These are phyloP conservation scores for Eurystomus gularis DNA, from an alignment of 2,113 vertebrate genomes.

Conservation along the genomic window DNA sequence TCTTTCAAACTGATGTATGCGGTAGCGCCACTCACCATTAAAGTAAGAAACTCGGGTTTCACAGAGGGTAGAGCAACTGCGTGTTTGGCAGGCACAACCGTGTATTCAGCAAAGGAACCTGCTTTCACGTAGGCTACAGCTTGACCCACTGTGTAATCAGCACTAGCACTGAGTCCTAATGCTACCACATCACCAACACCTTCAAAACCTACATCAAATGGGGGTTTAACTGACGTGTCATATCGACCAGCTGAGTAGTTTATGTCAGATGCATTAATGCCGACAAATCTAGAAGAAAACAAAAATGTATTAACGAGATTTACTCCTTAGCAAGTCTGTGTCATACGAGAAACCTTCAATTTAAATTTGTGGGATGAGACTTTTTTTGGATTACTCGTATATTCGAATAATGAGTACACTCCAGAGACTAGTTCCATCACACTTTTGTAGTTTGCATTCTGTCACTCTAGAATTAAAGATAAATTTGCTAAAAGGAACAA, in stretches of 20 bases:
- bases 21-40: conserved; percentile 86
- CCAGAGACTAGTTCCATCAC: background rate
- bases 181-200: conserved; percentile 90
- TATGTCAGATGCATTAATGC: conserved; percentile 93
- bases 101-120: conserved; percentile 91
- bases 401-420: background rate
- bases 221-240: conserved; percentile 80
- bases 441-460: background rate
- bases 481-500: background rate
- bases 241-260: conserved; percentile 92
- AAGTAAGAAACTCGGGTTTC: conserved; percentile 83
- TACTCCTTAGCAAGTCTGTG: background rate
- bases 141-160: conserved; percentile 82
- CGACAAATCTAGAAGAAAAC: conserved; percentile 85
- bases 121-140: conserved; percentile 82
- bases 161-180: conserved; percentile 87
- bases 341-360: background rate
- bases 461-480: background rate
- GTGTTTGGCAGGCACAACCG: conserved; percentile 78
- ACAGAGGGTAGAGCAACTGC: conserved; percentile 77
- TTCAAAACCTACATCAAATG: conserved; percentile 89
- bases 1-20: conserved; percentile 88
- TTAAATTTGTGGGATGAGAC: background rate
- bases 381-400: background rate
- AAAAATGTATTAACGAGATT: conserved; percentile 48